Evolutionary conservation across 2,888 invertebrate species (phyloP), one percentile per base, ranked within the genome.

Genomic region (Carcina quercana): DNA sequence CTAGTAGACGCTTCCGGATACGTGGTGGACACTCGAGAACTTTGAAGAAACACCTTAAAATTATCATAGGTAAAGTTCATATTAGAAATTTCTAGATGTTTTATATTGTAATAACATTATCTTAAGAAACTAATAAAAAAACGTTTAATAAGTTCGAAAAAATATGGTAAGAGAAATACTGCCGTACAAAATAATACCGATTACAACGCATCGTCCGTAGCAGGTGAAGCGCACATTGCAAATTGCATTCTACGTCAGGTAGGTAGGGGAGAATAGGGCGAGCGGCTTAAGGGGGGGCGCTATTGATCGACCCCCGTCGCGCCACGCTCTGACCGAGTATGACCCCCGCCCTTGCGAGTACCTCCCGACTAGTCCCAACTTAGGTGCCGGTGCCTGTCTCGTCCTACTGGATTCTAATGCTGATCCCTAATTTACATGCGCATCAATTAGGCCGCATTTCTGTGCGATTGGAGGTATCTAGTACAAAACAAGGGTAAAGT

Each of bases 251-350:
- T 54, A 44, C 35, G 41, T 38, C 45, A 48, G 50, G 49, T 40
- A 46, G 37, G 37, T 32, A 36, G 38, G 47, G 56, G 51, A 51
- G 51, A 34, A 15, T 40, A 57, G 50, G 59, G 48, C 11, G 2
- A 19, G 42, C 56, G n/a, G n/a, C n/a, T n/a, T n/a, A n/a, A n/a
- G 47, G 47, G 54, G 56, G 62, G 52, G 51, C 49, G 50, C 55
- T 75, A 78, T 80, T 71, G 79, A 82, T 82, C 75, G 51, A 50
- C 47, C 44, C 56, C 57, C 62, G 78, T 74, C 79, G 75, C 79
- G 82, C 53, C 80, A 67, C 56, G 53, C 61, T 59, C 45, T 83
- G 83, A 83, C 83, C 82, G 72, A 66, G 59, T 68, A 50, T 83
- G 74, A 84, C 75, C 82, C 71, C 60, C 50, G 36, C 62, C 64